Evolutionary conservation across 2,797 vertebrate species (phyloP).

Genomic region (Knipowitschia caucasica): DNA sequence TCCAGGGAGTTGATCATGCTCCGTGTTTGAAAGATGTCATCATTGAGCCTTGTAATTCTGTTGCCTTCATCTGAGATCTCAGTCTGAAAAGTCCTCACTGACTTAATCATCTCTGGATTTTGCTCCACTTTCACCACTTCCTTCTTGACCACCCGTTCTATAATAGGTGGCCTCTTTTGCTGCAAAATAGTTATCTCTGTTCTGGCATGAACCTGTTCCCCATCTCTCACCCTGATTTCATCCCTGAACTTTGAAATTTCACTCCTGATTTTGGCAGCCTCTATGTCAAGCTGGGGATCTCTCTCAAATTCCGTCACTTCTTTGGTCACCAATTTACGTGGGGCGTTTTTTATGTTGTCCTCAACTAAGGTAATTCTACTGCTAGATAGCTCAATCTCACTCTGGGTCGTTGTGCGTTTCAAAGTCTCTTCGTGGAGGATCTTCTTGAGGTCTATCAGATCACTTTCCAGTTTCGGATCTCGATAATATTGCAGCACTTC

Average conservation of each 20-base stretch:
- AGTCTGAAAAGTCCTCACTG: constrained; percentile 73
- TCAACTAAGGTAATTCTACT: constrained; percentile 77
- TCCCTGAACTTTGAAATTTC: constrained; percentile 77
- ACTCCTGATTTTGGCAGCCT: constrained; percentile 76
- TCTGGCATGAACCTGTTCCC: constrained; percentile 76
- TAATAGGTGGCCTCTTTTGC: constrained; percentile 80
- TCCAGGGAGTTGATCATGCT: constrained; percentile 84
- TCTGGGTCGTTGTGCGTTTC: constrained; percentile 71
- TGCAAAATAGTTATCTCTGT: constrained; percentile 84
- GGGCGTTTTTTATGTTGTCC: constrained; percentile 64
- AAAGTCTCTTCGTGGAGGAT: constrained; percentile 76
- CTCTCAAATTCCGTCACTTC: constrained; percentile 92
- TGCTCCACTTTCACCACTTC: constrained; percentile 90
- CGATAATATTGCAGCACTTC: constrained; percentile 91
- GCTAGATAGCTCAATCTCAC: constrained; percentile 74
- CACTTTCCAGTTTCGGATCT: constrained; percentile 84
- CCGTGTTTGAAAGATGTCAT: constrained; percentile 77
- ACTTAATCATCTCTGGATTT: constrained; percentile 85
- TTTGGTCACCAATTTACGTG: constrained; percentile 87
- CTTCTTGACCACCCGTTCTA: constrained; percentile 87
- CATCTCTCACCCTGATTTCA: constrained; percentile 66
- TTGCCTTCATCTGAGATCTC: constrained; percentile 81
- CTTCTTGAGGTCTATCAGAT: constrained; percentile 65
- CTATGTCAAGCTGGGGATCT: constrained; percentile 85
- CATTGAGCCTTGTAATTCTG: constrained; percentile 73